Conservation (phyloP, 2,888 invertebrate genomes). For the Cryptocephalus primarius region DNA sequence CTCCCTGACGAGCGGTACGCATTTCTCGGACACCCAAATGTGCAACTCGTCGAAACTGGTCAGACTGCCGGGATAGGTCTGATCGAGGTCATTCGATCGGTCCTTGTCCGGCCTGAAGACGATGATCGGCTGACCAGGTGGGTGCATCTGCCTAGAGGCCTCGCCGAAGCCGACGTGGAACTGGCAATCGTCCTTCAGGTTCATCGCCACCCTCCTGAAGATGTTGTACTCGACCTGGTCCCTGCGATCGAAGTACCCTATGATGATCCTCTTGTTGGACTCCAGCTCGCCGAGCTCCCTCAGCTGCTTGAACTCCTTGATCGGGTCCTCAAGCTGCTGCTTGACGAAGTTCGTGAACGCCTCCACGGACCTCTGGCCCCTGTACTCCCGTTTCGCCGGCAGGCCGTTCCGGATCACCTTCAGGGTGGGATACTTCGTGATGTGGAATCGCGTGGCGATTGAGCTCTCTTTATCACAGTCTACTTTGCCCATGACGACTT, state of each 20-base stretch:
- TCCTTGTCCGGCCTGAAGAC: constrained; percentile 69
- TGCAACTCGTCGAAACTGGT: constrained; percentile 74
- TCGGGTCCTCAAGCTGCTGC: constrained; percentile 79
- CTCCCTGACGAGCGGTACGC: constrained; percentile 93
- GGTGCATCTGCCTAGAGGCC: constrained; percentile 73
- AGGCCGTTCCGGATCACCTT: constrained; percentile 89
- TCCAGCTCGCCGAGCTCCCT: constrained; percentile 65
- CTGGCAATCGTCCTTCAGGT: constrained; percentile 89
- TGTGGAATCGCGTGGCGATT: constrained; percentile 85
- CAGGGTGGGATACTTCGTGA: constrained; percentile 96
- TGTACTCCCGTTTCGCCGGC: constrained; percentile 80
- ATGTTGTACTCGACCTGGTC: constrained; percentile 72
- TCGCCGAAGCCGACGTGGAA: constrained; percentile 89
- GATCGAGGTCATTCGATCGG: constrained; percentile 69
- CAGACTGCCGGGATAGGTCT: constrained; percentile 63
- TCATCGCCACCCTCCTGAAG: constrained; percentile 72
- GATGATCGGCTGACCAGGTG: constrained; percentile 69
- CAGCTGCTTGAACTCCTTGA: constrained; percentile 63
- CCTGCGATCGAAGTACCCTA: constrained; percentile 76
- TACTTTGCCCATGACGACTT: constrained; percentile 89
- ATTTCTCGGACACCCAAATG: constrained; percentile 84
- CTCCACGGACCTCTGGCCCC: constrained; percentile 81
- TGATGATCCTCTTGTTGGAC: constrained; percentile 72
- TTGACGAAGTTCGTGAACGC: constrained; percentile 82
- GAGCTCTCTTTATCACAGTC: constrained; percentile 91